Base-by-base conservation (phyloP, 2,888 invertebrate genomes). In the Cyclophora punctaria region DNA sequence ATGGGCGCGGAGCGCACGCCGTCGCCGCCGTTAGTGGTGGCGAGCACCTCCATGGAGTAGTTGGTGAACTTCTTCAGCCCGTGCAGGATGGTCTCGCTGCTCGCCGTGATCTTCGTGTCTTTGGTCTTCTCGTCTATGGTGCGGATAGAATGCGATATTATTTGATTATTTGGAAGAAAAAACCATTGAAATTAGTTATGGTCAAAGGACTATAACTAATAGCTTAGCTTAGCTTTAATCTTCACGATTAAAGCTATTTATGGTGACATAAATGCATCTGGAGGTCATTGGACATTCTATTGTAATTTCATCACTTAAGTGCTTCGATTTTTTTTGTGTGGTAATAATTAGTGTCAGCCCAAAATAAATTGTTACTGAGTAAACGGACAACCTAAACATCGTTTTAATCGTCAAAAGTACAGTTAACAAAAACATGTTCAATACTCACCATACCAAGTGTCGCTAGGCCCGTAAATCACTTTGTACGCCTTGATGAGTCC, bases 401-500 rank as follows among this genome's bases (percentile, higher is more conserved):
- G 20, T 20, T 20, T 20, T 20, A 20, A 20, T 20, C 20, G 20
- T 1, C 20, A 20, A 20, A 20, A 20, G 20, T 20, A 20, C 20
- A 20, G 20, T 20, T 20, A 20, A 20, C 20, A 20, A 20, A 20
- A 20, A 2, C 20, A 20, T 20, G 1, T 41, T 5, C 3, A 7
- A n/a, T 74, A 92, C 93, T 91, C 86, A 95, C 95, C 96, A 89
- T 96, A 96, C 97, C 97, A 97, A 58, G 94, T 93, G 59, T 96
- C 95, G 63, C 95, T 95, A 44, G 97, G 96, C 62, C 96, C 96
- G 71, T 96, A 97, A 52, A 97, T 92, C 52, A 97, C 96, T 83
- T 98, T 97, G 89, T 98, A 98, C 7, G 98, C 98, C 78, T 97
- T 97, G 70, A 98, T 96, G 43, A 98, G 94, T 60, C 98, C 98